phyloP scores from a whole-genome alignment of 2,113 vertebrate species.

The Nicator chloris region DNA sequence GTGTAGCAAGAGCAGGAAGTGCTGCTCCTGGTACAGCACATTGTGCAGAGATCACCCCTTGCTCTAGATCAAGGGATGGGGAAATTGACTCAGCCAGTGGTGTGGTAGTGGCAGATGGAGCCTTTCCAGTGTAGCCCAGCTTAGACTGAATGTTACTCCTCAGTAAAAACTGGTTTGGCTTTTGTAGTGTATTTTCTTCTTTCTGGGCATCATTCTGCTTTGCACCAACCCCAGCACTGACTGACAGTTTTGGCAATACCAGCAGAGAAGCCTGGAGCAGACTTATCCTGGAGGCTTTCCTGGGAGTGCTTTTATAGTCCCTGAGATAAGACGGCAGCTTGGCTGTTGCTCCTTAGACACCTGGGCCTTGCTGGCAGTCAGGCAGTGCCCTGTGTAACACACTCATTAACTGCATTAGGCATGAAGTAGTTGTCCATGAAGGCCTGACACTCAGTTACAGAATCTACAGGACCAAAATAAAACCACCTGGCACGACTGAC shows the following conservation, averaged over 20 bases:
- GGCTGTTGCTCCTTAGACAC: neutral
- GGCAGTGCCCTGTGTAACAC: neutral
- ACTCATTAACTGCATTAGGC: neutral
- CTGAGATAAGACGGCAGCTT: neutral
- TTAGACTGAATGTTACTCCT: neutral
- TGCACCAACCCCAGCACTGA: neutral
- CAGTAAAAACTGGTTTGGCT: neutral
- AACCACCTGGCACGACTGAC: neutral
- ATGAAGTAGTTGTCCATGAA: neutral
- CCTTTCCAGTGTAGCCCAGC: neutral
- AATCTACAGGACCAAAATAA: conserved; percentile 33
- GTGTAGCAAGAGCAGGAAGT: neutral
- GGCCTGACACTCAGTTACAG: neutral
- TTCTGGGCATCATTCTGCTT: neutral
- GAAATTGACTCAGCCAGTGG: neutral
- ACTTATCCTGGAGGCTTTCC: neutral
- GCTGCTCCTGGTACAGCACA: neutral
- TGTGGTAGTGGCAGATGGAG: neutral
- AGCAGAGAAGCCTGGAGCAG: neutral
- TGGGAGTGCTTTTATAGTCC: neutral
- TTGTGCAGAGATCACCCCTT: neutral
- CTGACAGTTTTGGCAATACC: neutral
- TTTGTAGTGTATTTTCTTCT: neutral
- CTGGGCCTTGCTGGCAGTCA: neutral
- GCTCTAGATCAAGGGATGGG: neutral